A percentile compares a stretch with the other conserved stretches of the same genome.
Evolutionary conservation across 2,113 vertebrate genomes (phyloP).

Genomic region (Mustela nigripes): DNA sequence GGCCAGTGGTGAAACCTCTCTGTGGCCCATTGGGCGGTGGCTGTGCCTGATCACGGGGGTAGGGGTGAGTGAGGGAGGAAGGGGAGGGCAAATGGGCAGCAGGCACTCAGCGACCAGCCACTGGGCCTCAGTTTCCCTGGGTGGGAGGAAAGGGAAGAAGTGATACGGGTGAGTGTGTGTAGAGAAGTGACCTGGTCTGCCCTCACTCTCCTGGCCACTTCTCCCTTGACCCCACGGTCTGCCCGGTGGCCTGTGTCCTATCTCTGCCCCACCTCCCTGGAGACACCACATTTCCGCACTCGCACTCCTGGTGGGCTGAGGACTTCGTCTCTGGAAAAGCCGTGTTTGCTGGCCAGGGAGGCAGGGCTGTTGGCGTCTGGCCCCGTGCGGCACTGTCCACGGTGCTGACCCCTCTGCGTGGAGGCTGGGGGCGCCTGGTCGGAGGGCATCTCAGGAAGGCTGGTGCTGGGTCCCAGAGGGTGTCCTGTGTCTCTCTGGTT

Average conservation of each 20-base stretch:
- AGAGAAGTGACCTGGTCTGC: not conserved
- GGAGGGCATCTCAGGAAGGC: not conserved
- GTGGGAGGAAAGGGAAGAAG: not conserved
- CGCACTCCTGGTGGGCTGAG: too few relatives aligned
- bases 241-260: not conserved
- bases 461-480: not conserved
- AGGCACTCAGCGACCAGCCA: not conserved
- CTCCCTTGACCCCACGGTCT: not conserved
- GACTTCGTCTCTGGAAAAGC: not conserved
- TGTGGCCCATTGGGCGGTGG: not conserved
- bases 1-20: not conserved
- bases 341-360: not conserved
- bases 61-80: not conserved
- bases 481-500: not conserved
- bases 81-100: not conserved
- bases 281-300: rapidly evolving
- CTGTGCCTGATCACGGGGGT: not conserved
- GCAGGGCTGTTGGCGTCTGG: rapidly evolving
- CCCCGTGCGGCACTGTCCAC: not conserved
- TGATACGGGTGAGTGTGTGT: not conserved
- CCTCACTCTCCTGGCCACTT: not conserved
- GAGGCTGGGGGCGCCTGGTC: rapidly evolving
- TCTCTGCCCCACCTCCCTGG: too few relatives aligned
- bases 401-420: not conserved
- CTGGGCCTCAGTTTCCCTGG: not conserved